These are phyloP conservation scores for Sebastes hubbsi DNA, from an alignment of 2,797 vertebrate genomes.

Conservation along the genomic window DNA sequence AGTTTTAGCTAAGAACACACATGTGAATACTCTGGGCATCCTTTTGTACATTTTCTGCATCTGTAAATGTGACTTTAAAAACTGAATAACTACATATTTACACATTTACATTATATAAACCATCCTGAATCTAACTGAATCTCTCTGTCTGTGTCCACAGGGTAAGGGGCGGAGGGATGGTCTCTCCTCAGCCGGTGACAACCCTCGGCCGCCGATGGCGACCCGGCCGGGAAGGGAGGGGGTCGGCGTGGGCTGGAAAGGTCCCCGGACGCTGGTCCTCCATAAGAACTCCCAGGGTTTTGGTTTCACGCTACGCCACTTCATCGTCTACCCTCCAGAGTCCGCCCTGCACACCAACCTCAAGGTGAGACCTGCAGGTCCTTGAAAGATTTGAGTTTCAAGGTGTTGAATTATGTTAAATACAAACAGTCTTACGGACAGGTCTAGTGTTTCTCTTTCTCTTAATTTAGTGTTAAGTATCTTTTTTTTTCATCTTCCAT, in stretches of 20 bases:
- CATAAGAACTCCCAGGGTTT: conserved; percentile 93
- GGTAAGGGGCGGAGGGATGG: conserved; percentile 89
- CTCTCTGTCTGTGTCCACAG: conserved; percentile 63
- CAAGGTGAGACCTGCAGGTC: conserved; percentile 82
- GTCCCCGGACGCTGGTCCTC: conserved; percentile 90
- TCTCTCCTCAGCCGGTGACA: conserved; percentile 83
- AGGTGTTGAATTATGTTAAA: neutral
- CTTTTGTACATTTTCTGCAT: too few relatives aligned
- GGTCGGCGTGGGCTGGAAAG: conserved; percentile 85
- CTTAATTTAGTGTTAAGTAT: neutral
- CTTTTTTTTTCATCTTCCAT: neutral
- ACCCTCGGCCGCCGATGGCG: conserved; percentile 83
- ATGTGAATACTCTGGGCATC: neutral
- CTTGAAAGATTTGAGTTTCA: neutral
- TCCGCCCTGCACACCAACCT: conserved; percentile 87
- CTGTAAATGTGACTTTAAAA: neutral
- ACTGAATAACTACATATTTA: neutral
- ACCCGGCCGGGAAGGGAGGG: conserved; percentile 80
- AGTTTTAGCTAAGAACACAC: neutral
- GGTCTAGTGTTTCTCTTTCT: neutral
- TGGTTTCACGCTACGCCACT: conserved; percentile 96
- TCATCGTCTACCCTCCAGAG: conserved; percentile 98
- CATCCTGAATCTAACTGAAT: neutral
- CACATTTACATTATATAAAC: neutral
- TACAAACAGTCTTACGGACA: neutral